phyloP scores from a whole-genome alignment of 2,797 vertebrate species.

The Onychomys torridus region DNA sequence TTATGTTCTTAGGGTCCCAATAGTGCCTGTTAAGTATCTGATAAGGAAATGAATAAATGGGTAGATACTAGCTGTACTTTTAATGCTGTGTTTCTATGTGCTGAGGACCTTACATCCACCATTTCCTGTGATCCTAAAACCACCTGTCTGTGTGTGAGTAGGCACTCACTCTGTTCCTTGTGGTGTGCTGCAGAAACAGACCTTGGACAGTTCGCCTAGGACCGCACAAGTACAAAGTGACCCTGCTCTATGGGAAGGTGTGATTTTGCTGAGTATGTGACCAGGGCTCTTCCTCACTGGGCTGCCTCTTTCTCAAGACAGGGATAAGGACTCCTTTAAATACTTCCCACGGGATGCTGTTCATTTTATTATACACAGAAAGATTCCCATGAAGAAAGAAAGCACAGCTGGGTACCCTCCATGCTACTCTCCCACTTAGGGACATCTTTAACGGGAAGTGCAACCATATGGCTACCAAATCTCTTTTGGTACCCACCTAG shows the following conservation, averaged over 20 bases:
- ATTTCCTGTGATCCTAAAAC: not conserved
- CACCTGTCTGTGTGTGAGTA: not conserved
- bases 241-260: not conserved
- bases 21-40: not conserved
- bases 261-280: not conserved
- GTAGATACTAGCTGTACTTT: not conserved
- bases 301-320: not conserved
- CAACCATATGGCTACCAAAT: conserved; percentile 36
- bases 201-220: not conserved
- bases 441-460: conserved; percentile 7
- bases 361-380: conserved; percentile 27
- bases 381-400: not conserved
- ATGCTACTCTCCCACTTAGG: not conserved
- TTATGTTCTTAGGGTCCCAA: not conserved
- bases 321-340: not conserved
- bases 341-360: not conserved
- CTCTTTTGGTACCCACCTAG: conserved; percentile 54
- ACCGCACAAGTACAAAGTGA: not conserved
- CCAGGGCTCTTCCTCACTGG: not conserved
- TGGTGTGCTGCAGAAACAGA: not conserved
- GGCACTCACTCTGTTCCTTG: not conserved
- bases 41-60: not conserved
- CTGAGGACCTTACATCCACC: not conserved
- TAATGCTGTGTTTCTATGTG: not conserved
- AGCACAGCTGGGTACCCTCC: not conserved